phyloP scores from a whole-genome alignment of 2,888 invertebrate species.

The Tenthredo notha region DNA sequence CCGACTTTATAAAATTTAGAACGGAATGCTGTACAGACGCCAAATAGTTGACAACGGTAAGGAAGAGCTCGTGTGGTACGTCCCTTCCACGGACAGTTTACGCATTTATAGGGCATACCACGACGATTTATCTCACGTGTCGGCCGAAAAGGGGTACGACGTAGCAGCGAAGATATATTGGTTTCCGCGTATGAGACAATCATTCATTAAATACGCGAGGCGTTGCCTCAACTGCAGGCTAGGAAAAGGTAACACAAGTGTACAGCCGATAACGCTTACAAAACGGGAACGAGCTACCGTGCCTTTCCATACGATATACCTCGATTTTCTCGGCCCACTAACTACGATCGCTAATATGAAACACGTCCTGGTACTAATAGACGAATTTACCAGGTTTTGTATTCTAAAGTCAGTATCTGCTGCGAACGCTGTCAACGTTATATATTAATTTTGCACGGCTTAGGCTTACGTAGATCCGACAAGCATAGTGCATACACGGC shows the following conservation, averaged over 20 bases:
- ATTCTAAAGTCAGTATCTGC: neutral
- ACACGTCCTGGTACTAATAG: conserved; percentile 2
- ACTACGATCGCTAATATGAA: neutral
- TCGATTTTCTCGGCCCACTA: conserved; percentile 24
- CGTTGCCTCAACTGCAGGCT: conserved; percentile 1
- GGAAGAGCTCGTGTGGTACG: neutral
- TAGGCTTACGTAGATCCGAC: too few relatives aligned
- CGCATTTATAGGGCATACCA: conserved; percentile 14
- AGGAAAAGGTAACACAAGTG: neutral
- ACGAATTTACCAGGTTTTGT: conserved; percentile 26
- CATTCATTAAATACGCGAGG: neutral
- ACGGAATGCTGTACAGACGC: conserved; percentile 18
- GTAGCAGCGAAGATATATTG: neutral
- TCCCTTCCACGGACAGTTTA: neutral
- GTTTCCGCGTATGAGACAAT: conserved; percentile 1
- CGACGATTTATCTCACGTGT: conserved; percentile 13
- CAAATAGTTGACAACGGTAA: neutral
- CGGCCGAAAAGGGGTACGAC: neutral
- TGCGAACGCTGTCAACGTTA: conserved; percentile 8
- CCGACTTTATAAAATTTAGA: neutral
- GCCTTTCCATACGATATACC: conserved; percentile 6
- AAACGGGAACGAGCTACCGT: neutral
- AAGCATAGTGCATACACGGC: too few relatives aligned
- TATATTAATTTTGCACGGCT: too few relatives aligned
- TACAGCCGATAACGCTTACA: neutral